These are phyloP conservation scores for Daboia siamensis DNA, from an alignment of 2,113 vertebrate species.

Conservation along the genomic window DNA sequence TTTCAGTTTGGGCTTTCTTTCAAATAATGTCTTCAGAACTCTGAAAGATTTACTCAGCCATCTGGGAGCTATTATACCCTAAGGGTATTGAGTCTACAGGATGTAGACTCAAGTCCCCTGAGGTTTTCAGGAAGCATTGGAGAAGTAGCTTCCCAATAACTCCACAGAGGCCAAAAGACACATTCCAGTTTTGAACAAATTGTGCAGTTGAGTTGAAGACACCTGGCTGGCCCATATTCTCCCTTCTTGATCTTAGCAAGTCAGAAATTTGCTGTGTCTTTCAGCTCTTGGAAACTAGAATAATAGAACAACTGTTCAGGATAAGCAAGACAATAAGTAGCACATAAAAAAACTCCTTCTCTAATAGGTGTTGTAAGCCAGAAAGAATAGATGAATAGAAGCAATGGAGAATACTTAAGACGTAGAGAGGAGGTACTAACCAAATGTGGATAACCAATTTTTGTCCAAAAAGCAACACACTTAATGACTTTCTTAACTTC, in stretches of 20 bases:
- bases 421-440: neutral
- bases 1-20: neutral
- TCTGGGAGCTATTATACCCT: neutral
- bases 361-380: neutral
- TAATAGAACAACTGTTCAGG: neutral
- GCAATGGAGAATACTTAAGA: neutral
- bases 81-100: neutral
- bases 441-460: neutral
- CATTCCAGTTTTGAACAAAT: slow-evolving; percentile 7
- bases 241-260: neutral
- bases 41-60: neutral
- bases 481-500: neutral
- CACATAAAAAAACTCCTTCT: neutral
- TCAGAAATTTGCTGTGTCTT: neutral
- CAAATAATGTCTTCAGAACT: neutral
- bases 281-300: neutral
- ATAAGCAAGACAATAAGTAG: neutral
- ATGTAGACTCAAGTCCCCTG: neutral
- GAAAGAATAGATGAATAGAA: neutral
- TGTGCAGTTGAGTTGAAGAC: slow-evolving; percentile 10
- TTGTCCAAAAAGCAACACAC: neutral
- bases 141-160: neutral
- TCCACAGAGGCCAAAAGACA: neutral
- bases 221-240: neutral
- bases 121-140: neutral